These are phyloP conservation scores for Phataginus tetradactyla DNA, from an alignment of 2,797 vertebrate species.

Conservation along the genomic window DNA sequence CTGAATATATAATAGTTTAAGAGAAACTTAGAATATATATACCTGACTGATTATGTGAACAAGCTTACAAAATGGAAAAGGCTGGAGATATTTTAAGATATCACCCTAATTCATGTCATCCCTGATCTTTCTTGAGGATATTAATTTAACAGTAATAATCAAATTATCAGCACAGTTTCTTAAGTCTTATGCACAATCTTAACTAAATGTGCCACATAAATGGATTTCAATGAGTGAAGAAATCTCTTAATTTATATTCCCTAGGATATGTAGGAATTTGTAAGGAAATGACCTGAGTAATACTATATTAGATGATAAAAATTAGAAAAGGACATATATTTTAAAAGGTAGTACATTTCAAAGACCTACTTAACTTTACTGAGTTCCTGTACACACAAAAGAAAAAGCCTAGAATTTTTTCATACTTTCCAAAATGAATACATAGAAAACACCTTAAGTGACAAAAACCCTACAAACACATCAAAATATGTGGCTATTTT, in stretches of 20 bases:
- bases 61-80: neutral
- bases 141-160: neutral
- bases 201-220: neutral
- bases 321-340: neutral
- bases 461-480: conserved; percentile 39
- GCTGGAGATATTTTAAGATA: neutral
- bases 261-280: neutral
- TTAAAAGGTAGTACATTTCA: neutral
- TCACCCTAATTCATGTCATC: neutral
- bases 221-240: neutral
- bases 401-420: neutral
- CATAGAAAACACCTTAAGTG: neutral
- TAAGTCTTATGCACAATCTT: neutral
- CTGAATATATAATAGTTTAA: neutral
- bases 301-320: neutral
- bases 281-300: neutral
- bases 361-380: neutral
- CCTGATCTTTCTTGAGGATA: neutral
- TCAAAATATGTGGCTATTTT: conserved; percentile 35
- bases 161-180: neutral
- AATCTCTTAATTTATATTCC: neutral
- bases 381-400: neutral
- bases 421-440: conserved; percentile 34
- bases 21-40: neutral
- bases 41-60: neutral